These are phyloP conservation scores for Emydocephalus ijimae DNA, from an alignment of 2,113 vertebrate species.

Conservation along the genomic window DNA sequence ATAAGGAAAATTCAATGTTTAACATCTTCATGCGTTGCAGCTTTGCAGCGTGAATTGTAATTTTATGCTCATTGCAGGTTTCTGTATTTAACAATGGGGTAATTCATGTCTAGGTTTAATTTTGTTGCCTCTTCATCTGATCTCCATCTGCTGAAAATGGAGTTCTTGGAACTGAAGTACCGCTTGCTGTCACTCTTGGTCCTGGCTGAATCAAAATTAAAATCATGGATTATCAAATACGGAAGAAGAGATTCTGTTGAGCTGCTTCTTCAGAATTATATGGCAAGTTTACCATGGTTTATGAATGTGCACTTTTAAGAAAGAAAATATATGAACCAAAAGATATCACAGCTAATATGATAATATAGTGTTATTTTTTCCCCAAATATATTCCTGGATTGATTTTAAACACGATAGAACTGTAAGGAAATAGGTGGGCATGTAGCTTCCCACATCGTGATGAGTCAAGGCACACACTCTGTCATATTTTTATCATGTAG, in stretches of 20 bases:
- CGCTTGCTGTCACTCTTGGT: constrained; percentile 91
- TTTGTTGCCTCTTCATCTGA: constrained; percentile 90
- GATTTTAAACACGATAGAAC: not conserved
- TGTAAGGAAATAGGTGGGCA: not conserved
- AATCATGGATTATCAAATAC: constrained; percentile 98
- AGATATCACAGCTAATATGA: not conserved
- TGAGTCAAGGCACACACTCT: not conserved
- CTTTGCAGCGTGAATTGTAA: constrained; percentile 21
- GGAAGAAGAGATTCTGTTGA: constrained; percentile 93
- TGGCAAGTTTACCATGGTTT: constrained; percentile 73
- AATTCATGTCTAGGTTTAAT: constrained; percentile 83
- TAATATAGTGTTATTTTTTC: not conserved
- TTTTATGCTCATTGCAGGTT: constrained; percentile 43
- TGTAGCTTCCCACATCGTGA: not conserved
- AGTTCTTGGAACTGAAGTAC: constrained; percentile 97
- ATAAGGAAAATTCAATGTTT: constrained; percentile 19
- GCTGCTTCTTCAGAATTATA: constrained; percentile 88
- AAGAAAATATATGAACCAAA: not conserved
- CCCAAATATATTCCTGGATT: not conserved
- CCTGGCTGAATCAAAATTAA: constrained; percentile 94
- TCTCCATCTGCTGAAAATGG: constrained; percentile 92
- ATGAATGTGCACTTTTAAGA: not conserved
- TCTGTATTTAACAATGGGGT: constrained; percentile 43
- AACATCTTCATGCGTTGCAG: constrained; percentile 26
- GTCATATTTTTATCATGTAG: not conserved